Percentiles rank a stretch among this genome's conserved stretches.
phyloP scores from a whole-genome alignment of 2,113 vertebrate genomes.

The Calyptomena viridis region DNA sequence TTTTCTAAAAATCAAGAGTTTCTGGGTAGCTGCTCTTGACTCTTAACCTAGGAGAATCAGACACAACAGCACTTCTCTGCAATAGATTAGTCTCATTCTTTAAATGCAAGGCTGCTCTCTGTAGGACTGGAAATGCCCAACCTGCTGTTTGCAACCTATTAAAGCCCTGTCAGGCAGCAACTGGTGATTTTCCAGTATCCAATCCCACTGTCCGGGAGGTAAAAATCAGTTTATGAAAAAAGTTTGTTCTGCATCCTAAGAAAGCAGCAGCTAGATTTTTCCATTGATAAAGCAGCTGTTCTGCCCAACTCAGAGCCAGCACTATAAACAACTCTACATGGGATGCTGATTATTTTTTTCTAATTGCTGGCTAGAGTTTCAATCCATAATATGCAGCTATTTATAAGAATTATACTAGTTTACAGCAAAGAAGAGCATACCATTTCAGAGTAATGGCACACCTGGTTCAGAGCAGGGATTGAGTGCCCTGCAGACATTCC shows the following conservation, averaged over 20 bases:
- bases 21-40: neutral
- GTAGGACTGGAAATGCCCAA: neutral
- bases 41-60: neutral
- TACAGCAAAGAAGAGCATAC: neutral
- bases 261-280: neutral
- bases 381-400: neutral
- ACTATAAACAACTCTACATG: neutral
- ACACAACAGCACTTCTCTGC: neutral
- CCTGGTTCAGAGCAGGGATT: neutral
- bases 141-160: neutral
- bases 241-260: neutral
- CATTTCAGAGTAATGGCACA: neutral
- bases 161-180: neutral
- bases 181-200: neutral
- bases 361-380: neutral
- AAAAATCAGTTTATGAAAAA: neutral
- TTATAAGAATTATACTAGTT: neutral
- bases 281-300: neutral
- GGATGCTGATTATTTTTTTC: neutral
- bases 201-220: neutral
- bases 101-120: constrained; percentile 25
- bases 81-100: neutral
- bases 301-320: neutral
- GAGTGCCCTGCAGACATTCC: neutral
- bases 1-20: neutral